Evolutionary conservation across 2,113 vertebrate genomes (phyloP).

Genomic region (Zosterops borbonicus): DNA sequence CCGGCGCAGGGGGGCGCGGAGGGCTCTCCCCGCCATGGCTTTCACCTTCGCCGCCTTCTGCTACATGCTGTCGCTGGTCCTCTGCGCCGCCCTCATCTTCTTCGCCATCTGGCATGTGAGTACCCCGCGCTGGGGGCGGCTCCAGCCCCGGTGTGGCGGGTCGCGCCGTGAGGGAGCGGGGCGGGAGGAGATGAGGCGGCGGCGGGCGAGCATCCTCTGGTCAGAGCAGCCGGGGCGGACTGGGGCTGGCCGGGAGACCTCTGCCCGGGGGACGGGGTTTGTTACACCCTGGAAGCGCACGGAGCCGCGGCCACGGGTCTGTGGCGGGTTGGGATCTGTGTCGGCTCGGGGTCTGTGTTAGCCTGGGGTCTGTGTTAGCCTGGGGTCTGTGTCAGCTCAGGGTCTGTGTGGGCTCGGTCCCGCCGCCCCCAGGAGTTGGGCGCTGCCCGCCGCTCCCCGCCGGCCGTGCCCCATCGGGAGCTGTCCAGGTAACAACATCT

Average conservation of each 20-base stretch:
- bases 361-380: no score
- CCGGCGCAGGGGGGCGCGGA: neutral
- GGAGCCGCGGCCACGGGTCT: rapidly evolving
- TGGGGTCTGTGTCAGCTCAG: rapidly evolving
- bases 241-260: neutral
- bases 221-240: neutral
- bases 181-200: neutral
- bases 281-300: rapidly evolving
- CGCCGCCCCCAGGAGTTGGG: neutral
- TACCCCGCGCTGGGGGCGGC: neutral
- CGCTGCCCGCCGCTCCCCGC: neutral
- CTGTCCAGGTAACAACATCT: rapidly evolving
- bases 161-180: neutral
- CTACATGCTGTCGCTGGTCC: constrained; percentile 96
- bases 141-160: neutral
- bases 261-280: neutral
- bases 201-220: neutral
- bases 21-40: constrained; percentile 77
- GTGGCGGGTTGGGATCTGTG: neutral
- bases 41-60: constrained; percentile 98
- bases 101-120: constrained; percentile 98
- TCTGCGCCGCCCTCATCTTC: constrained; percentile 95
- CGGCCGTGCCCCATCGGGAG: rapidly evolving
- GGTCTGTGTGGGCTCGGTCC: no score
- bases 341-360: no score